phyloP scores from a whole-genome alignment of 2,113 vertebrate genomes.

The Microcebus murinus region DNA sequence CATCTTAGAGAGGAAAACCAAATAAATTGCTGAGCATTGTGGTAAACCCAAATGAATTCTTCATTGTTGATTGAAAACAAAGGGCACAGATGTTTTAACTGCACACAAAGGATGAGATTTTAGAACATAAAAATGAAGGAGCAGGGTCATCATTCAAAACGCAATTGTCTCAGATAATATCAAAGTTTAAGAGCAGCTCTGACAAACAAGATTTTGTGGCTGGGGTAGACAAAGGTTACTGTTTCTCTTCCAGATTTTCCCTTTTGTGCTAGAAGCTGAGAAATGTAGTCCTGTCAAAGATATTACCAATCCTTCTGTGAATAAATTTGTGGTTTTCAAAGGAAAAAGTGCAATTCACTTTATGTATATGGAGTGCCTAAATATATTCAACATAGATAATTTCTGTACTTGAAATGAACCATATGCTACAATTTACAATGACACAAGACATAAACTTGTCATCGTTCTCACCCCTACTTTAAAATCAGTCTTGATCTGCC shows the following conservation, averaged over 20 bases:
- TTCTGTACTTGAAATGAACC: not conserved
- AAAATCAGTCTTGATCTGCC: not conserved
- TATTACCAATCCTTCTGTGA: not conserved
- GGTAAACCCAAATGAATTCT: slow-evolving; percentile 34
- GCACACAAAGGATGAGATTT: slow-evolving; percentile 30
- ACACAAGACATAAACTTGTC: not conserved
- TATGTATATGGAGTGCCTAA: not conserved
- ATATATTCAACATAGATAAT: not conserved
- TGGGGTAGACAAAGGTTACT: not conserved
- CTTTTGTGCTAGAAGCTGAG: not conserved
- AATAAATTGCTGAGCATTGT: not conserved
- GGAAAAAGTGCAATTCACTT: not conserved
- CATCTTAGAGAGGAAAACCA: not conserved
- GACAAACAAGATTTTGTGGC: not conserved
- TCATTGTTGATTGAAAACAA: slow-evolving; percentile 53
- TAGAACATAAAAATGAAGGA: slow-evolving; percentile 28
- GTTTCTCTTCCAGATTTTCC: not conserved
- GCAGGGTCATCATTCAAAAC: slow-evolving; percentile 30
- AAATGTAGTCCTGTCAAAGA: not conserved
- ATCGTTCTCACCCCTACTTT: not conserved
- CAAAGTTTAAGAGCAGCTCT: not conserved
- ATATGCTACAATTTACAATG: not conserved
- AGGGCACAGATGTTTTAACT: slow-evolving; percentile 55
- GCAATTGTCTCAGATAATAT: not conserved
- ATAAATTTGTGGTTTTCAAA: not conserved